phyloP scores from a whole-genome alignment of 2,888 invertebrate species.

The Myathropa florea region DNA sequence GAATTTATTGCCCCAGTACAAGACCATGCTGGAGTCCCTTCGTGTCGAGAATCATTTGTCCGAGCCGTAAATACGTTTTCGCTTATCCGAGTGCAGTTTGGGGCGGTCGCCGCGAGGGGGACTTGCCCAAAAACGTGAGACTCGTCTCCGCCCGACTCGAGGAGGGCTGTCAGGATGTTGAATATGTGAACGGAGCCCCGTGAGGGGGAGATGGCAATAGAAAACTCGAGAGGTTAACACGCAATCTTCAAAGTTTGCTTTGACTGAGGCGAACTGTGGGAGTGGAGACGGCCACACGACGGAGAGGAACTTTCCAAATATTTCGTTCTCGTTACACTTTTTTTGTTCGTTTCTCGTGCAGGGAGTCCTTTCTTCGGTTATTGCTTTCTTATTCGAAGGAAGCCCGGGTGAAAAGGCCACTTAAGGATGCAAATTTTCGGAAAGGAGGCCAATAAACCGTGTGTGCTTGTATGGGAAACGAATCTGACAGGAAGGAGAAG shows the following conservation, averaged over 20 bases:
- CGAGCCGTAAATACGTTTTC: constrained; percentile 72
- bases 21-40: constrained; percentile 72
- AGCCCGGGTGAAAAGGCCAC: constrained; percentile 63
- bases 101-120: constrained; percentile 28
- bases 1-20: constrained; percentile 72
- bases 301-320: constrained; percentile 61
- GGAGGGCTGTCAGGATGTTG: constrained; percentile 56
- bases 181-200: constrained; percentile 18
- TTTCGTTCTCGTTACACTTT: constrained; percentile 4
- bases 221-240: constrained; percentile 66
- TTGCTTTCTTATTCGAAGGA: constrained; percentile 50
- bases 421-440: constrained; percentile 68
- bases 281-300: neutral
- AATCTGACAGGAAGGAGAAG: constrained; percentile 21
- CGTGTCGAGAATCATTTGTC: constrained; percentile 73
- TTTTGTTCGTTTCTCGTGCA: neutral
- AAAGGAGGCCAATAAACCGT: constrained; percentile 66
- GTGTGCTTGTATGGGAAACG: constrained; percentile 46
- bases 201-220: constrained; percentile 31
- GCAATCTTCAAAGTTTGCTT: constrained; percentile 56
- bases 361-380: constrained; percentile 29
- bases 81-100: constrained; percentile 60
- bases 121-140: constrained; percentile 33
- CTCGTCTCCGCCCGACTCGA: neutral
- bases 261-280: neutral